Base-by-base conservation (phyloP, 2,888 invertebrate genomes). In the Cataglyphis livida region DNA sequence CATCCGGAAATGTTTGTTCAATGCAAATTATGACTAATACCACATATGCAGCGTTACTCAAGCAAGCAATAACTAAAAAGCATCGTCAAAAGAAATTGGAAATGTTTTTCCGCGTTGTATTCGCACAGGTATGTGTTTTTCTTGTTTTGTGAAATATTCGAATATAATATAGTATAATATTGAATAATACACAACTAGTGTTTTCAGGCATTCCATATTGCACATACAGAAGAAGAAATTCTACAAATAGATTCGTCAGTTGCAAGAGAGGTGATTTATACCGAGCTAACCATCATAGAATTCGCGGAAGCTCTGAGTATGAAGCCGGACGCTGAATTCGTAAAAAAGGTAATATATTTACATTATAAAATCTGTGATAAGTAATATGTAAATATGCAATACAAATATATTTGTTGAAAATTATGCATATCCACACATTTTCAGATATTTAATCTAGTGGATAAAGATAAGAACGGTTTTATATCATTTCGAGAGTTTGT, bases 401-500 rank as follows among this genome's bases (percentile, higher is more conserved):
- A n/a, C 3, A 9, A 21, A 76, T 28, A 35, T 41, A 28, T 71
- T 61, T 28, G 15, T 74, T 48, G 32, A 62, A 51, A 54, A 57
- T 66, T 32, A 44, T 25, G n/a, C n/a, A n/a, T 2, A 6, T 7
- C 6, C 6, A 48, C 1, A n/a, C n/a, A 65, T 79, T 73, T 70
- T 28, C 48, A 84, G 84, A 84, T 84, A 83, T 84, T 84, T 25
- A 57, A 79, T 62, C 70, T 84, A 57, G 73, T 79, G 18, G 83
- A 84, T 51, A 84, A 84, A 57, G 84, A 84, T 54, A 83, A 48
- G 12, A 83, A 79, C 0, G 96, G 96, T 3, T 96, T 95, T 91
- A 95, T 96, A 84, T 96, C 96, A 1, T 96, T 96, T 91, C 94
- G 96, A 64, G 96, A 96, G 91, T 96, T 96, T 91, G 93, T 96